These are phyloP conservation scores for Temnothorax curvispinosus DNA, from an alignment of 1,140 invertebrate genomes.

Conservation along the genomic window DNA sequence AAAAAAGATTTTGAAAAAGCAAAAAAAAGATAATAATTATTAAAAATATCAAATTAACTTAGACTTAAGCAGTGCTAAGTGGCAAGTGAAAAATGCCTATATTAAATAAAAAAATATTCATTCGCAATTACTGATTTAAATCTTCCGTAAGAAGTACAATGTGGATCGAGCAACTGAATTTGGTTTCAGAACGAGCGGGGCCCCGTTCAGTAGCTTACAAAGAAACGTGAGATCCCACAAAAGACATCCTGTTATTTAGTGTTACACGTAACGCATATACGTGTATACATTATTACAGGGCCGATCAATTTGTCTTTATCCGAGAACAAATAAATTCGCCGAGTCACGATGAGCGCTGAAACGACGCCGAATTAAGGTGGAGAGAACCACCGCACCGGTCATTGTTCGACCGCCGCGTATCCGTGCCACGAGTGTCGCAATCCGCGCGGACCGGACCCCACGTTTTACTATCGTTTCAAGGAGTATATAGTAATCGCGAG, in stretches of 20 bases:
- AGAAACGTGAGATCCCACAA: neutral
- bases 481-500: conserved; percentile 34
- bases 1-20: too few species aligned
- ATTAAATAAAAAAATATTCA: neutral
- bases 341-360: neutral
- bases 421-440: conserved; percentile 44
- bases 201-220: neutral
- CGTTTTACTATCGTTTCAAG: conserved; percentile 60
- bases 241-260: neutral
- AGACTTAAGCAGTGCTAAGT: neutral
- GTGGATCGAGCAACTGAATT: neutral
- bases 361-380: neutral
- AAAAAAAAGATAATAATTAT: too few species aligned
- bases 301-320: neutral
- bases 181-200: neutral
- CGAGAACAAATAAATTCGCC: neutral
- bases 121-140: neutral
- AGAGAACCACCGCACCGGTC: conserved; percentile 13
- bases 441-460: neutral
- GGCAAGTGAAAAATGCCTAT: neutral
- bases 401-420: conserved; percentile 48
- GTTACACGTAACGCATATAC: neutral
- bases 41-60: neutral
- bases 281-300: neutral
- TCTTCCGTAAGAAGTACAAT: neutral